Base-by-base conservation (phyloP, 2,888 invertebrate genomes). In the Chrysodeixis includens region DNA sequence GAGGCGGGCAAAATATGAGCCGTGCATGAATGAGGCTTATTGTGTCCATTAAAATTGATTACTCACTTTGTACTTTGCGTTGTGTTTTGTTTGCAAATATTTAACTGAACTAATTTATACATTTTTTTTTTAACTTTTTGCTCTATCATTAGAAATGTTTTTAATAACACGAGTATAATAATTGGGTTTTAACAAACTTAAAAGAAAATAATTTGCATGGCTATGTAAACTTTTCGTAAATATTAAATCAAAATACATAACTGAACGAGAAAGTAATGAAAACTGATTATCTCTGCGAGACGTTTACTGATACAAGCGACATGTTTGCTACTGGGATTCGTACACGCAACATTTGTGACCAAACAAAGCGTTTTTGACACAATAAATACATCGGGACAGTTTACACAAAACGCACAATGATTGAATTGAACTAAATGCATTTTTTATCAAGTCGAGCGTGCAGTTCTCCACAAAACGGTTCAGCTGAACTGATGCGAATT, bases 401-500 rank as follows among this genome's bases (percentile, higher is more conserved):
- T 49, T 20, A 61, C 61, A 58, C 22, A 26, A 46, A 55, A 20
- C 12, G 40, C 32, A 18, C 46, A 30, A 53, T 56, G 56, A 52
- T 52, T 2, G 14, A 46, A 61, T n/a, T 46, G 51, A 61, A 70
- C 60, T 62, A 30, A 66, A 59, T 49, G 8, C 60, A 53, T 59
- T 61, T 66, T 49, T 52, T 52, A 22, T 14, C 22, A 20, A 14
- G n/a, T 52, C n/a, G 6, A 26, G 26, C 22, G 26, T 16, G 64
- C 53, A 62, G 16, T 40, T 62, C 60, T 53, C 54, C 49, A 72
- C 76, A 69, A 75, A 69, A 72, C 30, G 18, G 12, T 44, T 16
- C n/a, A 32, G 20, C 30, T 35, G 26, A 40, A 54, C 53, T 69
- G 20, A 20, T 18, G 35, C 53, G 30, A 61, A 66, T 51, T 59